Percentiles rank a stretch among this genome's conserved stretches.
Conservation (phyloP, 2,797 vertebrate species). For the Tachyglossus aculeatus region DNA sequence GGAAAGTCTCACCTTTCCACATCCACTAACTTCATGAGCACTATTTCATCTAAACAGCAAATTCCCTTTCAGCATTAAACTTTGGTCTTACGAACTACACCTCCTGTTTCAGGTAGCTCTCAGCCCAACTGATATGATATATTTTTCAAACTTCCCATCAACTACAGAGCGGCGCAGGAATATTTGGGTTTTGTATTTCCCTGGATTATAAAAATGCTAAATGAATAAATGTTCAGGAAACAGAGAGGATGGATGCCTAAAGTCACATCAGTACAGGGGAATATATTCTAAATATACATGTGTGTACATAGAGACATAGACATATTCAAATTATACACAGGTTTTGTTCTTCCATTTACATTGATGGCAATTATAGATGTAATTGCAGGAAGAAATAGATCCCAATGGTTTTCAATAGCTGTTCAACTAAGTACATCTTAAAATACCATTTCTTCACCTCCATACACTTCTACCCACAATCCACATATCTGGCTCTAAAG, state of each 20-base stretch:
- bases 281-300: slow-evolving; percentile 11
- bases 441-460: neutral
- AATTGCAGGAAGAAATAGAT: too few relatives aligned
- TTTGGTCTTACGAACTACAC: slow-evolving; percentile 19
- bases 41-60: slow-evolving; percentile 28
- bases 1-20: slow-evolving; percentile 44
- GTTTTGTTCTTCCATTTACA: neutral
- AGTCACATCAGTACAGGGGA: slow-evolving; percentile 9
- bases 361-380: too few relatives aligned
- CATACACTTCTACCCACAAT: neutral
- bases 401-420: too few relatives aligned
- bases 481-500: neutral
- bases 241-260: too few relatives aligned
- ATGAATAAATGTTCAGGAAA: too few relatives aligned
- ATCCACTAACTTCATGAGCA: slow-evolving; percentile 30
- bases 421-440: neutral
- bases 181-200: slow-evolving; percentile 15
- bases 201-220: slow-evolving; percentile 15
- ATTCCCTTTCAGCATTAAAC: neutral
- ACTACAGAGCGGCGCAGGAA: too few relatives aligned
- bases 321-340: neutral
- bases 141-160: too few relatives aligned
- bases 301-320: neutral
- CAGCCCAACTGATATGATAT: too few relatives aligned
- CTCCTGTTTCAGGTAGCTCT: neutral